Base-by-base conservation (phyloP, 2,888 invertebrate genomes). In the Tipula lateralis region DNA sequence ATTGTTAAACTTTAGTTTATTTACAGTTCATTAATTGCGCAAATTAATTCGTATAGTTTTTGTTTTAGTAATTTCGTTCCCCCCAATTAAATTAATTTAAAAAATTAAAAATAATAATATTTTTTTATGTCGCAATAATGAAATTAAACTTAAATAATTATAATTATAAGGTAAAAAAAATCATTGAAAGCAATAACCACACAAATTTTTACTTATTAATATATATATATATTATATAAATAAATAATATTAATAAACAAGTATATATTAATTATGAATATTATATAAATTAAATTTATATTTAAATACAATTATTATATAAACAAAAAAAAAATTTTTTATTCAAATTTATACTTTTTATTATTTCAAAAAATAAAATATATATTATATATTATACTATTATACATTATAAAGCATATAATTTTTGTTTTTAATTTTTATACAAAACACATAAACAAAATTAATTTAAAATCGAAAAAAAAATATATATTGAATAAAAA, bases 41-140 rank as follows among this genome's bases (percentile, higher is more conserved):
- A 24, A 66, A 24, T 66, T 66, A 66, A 24, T 44, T 4, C 4
- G 2, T 66, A 39, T 84, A 36, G 9, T 84, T 84, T 81, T 34
- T 83, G n/a, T 89, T 90, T n/a, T 89, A 90, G 90, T 90, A 90
- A 90, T 91, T 91, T 91, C 91, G 91, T 91, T 91, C 91, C 91
- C 90, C 91, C 12, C 6, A 24, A 9, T 24, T 30, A 5, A 82
- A 30, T 30, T 30, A 30, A 30, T 29, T 82, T 30, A 88, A 89
- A 88, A 90, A 91, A 89, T 90, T 91, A 84, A 36, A 84, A 83
- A 81, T 34, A 66, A 66, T 66, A 32, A 84, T 84, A 84, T 84
- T 66, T 66, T 66, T 66, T 66, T 66, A 66, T 66, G 66, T 66
- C 66, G 66, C 66, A 84, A 83, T 83, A 84, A 85, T 82, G 12